Evolutionary conservation across 2,113 vertebrate species (phyloP).

Genomic region (Aepyceros melampus): DNA sequence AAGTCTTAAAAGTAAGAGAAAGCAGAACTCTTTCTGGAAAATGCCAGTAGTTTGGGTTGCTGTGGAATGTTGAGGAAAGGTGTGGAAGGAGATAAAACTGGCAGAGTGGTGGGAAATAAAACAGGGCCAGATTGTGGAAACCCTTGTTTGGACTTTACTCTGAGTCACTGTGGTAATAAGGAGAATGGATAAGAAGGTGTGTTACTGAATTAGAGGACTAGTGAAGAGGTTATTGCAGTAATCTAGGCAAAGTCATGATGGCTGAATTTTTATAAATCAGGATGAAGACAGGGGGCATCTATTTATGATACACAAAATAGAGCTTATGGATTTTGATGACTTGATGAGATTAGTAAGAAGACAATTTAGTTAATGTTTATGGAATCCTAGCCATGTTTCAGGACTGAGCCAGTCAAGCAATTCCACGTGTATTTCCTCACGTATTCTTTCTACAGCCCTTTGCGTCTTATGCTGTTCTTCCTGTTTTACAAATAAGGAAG

Average conservation of each 20-base stretch:
- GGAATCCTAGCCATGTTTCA: background rate
- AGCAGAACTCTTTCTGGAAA: background rate
- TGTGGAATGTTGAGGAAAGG: background rate
- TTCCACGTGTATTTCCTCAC: background rate
- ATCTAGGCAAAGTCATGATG: background rate
- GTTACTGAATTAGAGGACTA: background rate
- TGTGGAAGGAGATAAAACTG: background rate
- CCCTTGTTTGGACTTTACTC: slow-evolving; percentile 14
- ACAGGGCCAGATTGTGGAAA: background rate
- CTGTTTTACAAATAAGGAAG: slow-evolving; percentile 17
- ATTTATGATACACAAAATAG: background rate
- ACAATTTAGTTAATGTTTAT: background rate
- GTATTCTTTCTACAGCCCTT: background rate
- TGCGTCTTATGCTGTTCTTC: background rate
- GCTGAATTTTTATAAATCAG: background rate
- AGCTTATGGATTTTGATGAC: background rate
- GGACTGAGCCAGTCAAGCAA: background rate
- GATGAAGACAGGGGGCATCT: background rate
- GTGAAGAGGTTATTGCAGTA: background rate
- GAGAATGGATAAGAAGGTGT: background rate
- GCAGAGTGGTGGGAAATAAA: background rate
- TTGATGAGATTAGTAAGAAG: background rate
- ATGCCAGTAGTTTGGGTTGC: background rate
- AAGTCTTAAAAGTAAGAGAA: slow-evolving; percentile 2
- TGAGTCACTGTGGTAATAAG: background rate